A percentile compares a stretch with the other conserved stretches of the same genome.
Conservation (phyloP, 2,113 vertebrate genomes). For the Ameiurus melas region DNA sequence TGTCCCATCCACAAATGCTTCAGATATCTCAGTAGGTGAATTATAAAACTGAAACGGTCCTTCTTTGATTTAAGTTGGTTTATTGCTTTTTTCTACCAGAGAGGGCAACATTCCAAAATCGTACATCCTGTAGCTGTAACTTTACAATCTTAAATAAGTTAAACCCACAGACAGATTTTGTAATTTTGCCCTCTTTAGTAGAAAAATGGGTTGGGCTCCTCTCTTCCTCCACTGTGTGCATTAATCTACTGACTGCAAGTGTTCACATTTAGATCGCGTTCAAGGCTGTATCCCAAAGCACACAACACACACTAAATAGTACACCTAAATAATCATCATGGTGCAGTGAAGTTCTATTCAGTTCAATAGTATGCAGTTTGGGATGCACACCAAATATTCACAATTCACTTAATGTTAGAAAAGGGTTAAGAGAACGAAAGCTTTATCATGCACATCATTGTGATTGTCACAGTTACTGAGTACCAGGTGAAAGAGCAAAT, state of each 20-base stretch:
- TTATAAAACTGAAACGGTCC: not conserved
- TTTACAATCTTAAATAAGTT: not conserved
- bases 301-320: not conserved
- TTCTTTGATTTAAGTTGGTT: not conserved
- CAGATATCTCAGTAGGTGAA: not conserved
- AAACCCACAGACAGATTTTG: not conserved
- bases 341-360: not conserved
- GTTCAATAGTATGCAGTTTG: not conserved
- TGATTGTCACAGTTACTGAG: not conserved
- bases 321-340: not conserved
- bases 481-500: not conserved
- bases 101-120: not conserved
- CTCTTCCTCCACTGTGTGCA: not conserved
- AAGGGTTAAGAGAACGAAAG: not conserved
- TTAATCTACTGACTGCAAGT: not conserved
- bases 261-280: not conserved
- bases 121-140: not conserved
- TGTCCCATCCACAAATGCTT: not conserved
- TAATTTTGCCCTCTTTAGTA: not conserved
- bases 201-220: not conserved
- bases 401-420: not conserved
- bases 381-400: not conserved
- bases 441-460: not conserved
- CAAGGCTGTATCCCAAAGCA: not conserved
- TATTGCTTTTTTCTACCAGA: not conserved